Percentiles rank a stretch among this genome's conserved stretches.
Conservation (phyloP, 2,113 vertebrate species). For the Mus pahari region DNA sequence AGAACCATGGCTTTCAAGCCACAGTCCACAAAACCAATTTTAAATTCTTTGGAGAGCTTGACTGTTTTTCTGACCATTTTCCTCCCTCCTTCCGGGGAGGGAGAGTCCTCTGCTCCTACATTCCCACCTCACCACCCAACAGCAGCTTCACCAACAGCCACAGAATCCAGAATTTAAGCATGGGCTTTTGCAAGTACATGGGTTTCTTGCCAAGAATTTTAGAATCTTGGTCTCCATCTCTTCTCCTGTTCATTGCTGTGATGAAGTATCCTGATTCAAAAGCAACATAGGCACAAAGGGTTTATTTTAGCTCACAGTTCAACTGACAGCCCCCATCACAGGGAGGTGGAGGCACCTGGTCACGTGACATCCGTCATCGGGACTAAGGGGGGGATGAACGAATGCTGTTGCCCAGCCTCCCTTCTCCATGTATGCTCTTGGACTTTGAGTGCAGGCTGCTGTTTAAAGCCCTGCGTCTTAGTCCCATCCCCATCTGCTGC, state of each 20-base stretch:
- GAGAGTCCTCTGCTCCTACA: background rate
- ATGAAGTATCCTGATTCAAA: background rate
- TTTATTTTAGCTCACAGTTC: background rate
- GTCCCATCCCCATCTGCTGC: background rate
- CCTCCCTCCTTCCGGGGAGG: background rate
- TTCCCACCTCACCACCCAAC: background rate
- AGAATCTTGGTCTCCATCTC: background rate
- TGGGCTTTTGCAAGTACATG: fast-evolving
- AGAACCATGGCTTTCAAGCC: slow-evolving; percentile 12
- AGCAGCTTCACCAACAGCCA: background rate
- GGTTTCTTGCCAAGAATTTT: background rate
- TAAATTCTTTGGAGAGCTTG: background rate
- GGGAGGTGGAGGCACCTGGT: background rate
- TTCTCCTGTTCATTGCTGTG: too few relatives aligned
- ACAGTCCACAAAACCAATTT: background rate
- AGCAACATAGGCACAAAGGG: background rate
- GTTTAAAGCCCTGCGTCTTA: background rate
- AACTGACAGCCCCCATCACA: background rate
- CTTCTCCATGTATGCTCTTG: background rate
- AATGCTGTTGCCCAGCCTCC: background rate
- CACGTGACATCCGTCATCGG: background rate
- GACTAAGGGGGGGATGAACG: too few relatives aligned
- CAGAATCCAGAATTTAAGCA: background rate
- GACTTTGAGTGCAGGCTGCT: background rate
- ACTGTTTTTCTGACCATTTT: background rate